phyloP scores from a whole-genome alignment of 2,797 vertebrate species.

The Psittacula echo region DNA sequence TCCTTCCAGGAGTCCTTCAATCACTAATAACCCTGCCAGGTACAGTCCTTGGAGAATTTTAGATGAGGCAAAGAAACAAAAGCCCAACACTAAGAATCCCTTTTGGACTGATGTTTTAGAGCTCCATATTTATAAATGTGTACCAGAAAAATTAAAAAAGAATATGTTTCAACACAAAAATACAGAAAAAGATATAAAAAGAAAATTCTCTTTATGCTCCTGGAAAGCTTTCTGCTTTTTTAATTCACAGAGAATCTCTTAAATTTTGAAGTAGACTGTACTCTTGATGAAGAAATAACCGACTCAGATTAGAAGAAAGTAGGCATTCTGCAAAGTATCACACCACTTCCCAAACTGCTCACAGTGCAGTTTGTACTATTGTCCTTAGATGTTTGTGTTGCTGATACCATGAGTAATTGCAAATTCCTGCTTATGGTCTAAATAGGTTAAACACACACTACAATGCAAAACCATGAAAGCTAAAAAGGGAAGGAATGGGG shows the following conservation, averaged over 20 bases:
- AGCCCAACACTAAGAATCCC: neutral
- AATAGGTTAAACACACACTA: neutral
- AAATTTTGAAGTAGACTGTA: neutral
- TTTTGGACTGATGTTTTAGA: neutral
- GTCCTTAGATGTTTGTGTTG: neutral
- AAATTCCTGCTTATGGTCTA: neutral
- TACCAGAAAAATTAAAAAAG: neutral
- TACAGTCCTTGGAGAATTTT: neutral
- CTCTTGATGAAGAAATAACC: neutral
- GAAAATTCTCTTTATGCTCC: neutral
- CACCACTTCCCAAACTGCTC: neutral
- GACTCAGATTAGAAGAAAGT: neutral
- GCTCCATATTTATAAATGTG: neutral
- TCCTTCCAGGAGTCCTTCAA: neutral
- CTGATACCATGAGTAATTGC: neutral
- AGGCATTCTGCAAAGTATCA: neutral
- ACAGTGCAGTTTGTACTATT: neutral
- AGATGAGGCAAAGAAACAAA: neutral
- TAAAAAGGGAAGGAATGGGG: neutral
- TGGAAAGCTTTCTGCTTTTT: neutral
- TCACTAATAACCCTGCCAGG: neutral
- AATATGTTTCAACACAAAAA: neutral
- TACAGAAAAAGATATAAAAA: neutral
- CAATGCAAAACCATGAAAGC: neutral
- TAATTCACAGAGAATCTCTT: neutral